These are phyloP conservation scores for Gorsachius goisagi DNA, from an alignment of 2,113 vertebrate species.

Conservation along the genomic window DNA sequence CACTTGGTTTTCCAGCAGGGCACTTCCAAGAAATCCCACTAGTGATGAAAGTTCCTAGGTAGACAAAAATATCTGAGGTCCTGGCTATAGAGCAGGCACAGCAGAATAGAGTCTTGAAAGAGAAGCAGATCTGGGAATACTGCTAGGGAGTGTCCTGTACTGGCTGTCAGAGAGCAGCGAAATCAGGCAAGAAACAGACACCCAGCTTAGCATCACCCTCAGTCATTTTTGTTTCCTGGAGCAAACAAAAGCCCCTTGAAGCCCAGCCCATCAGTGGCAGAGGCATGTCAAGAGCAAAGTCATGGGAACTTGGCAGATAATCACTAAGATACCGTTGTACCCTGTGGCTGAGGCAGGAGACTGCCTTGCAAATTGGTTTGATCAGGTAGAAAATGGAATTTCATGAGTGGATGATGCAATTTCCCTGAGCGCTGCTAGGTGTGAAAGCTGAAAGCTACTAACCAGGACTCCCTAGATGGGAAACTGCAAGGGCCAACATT, in stretches of 20 bases:
- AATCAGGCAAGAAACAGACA: neutral
- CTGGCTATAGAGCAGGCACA: neutral
- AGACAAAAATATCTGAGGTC: conserved; percentile 8
- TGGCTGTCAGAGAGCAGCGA: neutral
- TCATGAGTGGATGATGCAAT: neutral
- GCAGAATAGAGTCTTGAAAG: neutral
- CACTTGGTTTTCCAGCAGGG: conserved; percentile 38
- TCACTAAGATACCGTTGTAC: neutral
- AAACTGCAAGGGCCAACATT: neutral
- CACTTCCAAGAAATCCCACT: conserved; percentile 41
- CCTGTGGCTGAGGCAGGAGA: neutral
- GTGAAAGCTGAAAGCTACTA: neutral
- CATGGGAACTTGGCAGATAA: neutral
- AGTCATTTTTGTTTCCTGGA: neutral
- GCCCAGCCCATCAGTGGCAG: neutral
- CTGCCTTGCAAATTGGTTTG: neutral
- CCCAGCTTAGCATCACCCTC: neutral
- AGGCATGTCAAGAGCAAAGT: neutral
- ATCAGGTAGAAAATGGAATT: neutral
- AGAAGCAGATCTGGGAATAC: neutral
- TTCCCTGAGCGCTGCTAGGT: neutral
- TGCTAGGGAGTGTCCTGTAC: neutral
- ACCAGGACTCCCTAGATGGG: neutral
- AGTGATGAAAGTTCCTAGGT: conserved; percentile 37
- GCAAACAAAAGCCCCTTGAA: neutral